phyloP scores from a whole-genome alignment of 2,888 invertebrate genomes.

The Hedychridium roseum region DNA sequence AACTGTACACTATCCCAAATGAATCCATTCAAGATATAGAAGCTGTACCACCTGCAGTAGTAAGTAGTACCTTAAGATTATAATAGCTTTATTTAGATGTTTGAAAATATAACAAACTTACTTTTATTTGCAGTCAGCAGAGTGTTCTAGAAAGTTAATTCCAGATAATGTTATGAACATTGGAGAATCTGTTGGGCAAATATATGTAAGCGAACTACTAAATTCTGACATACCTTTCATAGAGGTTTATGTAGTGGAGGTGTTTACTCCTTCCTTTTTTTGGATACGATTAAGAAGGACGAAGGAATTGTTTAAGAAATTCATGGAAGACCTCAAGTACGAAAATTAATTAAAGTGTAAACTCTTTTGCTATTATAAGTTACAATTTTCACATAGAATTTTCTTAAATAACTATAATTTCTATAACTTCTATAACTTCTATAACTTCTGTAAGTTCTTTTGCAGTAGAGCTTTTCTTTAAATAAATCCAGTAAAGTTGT shows the following conservation, averaged over 20 bases:
- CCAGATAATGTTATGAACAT: slow-evolving; percentile 47
- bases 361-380: too few species aligned
- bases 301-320: slow-evolving; percentile 25
- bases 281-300: slow-evolving; percentile 51
- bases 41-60: slow-evolving; percentile 46
- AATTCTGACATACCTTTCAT: slow-evolving; percentile 20
- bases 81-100: background rate
- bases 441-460: too few species aligned
- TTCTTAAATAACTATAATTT: too few species aligned
- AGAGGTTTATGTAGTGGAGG: slow-evolving; percentile 48
- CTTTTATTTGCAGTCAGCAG: slow-evolving; percentile 39
- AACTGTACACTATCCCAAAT: slow-evolving; percentile 37
- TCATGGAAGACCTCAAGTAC: slow-evolving; percentile 53
- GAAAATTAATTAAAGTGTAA: slow-evolving; percentile 15
- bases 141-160: slow-evolving; percentile 32
- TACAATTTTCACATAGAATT: too few species aligned
- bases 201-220: slow-evolving; percentile 37
- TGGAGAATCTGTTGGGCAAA: slow-evolving; percentile 47
- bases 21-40: too few species aligned
- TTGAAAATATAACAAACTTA: slow-evolving; percentile 6
- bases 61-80: slow-evolving; percentile 20
- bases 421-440: too few species aligned
- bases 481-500: too few species aligned
- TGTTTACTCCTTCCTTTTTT: slow-evolving; percentile 56
- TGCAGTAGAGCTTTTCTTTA: too few species aligned